Evolutionary conservation across 2,113 vertebrate genomes (phyloP), one percentile per base, ranked within the genome.

Genomic region (Anarhynchus alexandrinus): DNA sequence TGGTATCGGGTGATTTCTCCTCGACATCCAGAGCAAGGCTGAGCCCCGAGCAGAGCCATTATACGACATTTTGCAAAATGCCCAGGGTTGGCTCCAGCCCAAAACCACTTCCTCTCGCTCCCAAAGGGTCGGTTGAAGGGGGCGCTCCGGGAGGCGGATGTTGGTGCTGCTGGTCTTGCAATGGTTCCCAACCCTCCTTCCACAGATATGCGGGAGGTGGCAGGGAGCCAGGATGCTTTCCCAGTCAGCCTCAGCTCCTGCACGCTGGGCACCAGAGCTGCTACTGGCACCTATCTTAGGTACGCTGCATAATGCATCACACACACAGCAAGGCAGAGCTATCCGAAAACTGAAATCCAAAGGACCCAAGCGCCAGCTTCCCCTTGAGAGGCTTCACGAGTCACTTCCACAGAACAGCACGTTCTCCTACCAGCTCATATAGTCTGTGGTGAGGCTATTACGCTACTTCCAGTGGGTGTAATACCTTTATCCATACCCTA

Each of bases 111-210:
- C 42, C 36, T 23, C 40, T 43, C 3, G 1, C n/a, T 69, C 62
- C 9, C 0, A 0, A 32, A 2, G 3, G 45, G 25, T 9, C 0
- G 0, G 57, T 30, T 72, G 73, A 70, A 85, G 26, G 27, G 49
- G 12, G 8, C 16, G 13, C 20, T 38, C 38, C 0, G 0, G 42
- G 51, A 93, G n/a, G 52, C 2, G 1, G 43, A 42, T 29, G 45
- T 25, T 0, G 0, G 59, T 11, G 42, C 78, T 58, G 45, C 30
- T 2, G 16, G 73, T 49, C 65, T 23, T 16, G 25, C 52, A 23
- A 26, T 4, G 6, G 10, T 40, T 85, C 55, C 73, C 82, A 66
- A 23, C 38, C n/a, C 15, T 71, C 43, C 61, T 55, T 43, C 10
- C 27, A 61, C 70, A 66, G 66, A 36, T 2, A 8, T 16, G 78